phyloP scores from a whole-genome alignment of 2,888 invertebrate genomes.

The Liopterus haemorrhoidalis region DNA sequence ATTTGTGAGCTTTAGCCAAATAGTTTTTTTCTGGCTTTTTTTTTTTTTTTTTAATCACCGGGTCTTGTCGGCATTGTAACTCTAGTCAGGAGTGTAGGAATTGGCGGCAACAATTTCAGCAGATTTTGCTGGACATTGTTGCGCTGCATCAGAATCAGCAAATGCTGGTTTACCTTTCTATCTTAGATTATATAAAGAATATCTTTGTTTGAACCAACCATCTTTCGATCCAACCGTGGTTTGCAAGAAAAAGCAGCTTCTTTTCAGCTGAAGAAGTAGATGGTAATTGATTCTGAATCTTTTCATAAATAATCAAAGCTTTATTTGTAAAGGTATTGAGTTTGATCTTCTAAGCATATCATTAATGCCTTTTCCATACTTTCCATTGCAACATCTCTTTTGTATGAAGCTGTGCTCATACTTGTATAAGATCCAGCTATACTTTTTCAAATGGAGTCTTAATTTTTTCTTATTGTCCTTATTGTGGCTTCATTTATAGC shows the following conservation, averaged over 20 bases:
- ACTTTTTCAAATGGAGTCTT: slow-evolving; percentile 19
- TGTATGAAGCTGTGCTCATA: slow-evolving; percentile 17
- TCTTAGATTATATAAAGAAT: neutral
- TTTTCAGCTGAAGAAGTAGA: too few relatives aligned
- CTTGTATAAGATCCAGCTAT: slow-evolving; percentile 20
- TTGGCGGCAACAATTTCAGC: neutral
- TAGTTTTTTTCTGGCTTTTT: too few relatives aligned
- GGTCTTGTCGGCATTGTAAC: slow-evolving; percentile 22
- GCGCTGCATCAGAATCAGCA: slow-evolving; percentile 29
- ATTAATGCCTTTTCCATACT: slow-evolving; percentile 23
- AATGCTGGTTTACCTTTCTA: slow-evolving; percentile 30
- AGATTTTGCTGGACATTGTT: slow-evolving; percentile 26
- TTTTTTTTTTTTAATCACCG: too few relatives aligned
- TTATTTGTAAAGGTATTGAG: slow-evolving; percentile 9
- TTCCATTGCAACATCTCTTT: slow-evolving; percentile 21
- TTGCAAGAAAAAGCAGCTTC: neutral
- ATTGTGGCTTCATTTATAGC: slow-evolving; percentile 28
- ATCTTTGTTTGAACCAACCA: neutral
- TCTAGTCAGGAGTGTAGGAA: slow-evolving; percentile 11
- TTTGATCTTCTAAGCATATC: slow-evolving; percentile 20
- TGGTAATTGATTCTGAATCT: too few relatives aligned
- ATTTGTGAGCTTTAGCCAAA: slow-evolving; percentile 21
- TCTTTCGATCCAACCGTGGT: neutral
- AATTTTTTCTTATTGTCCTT: slow-evolving; percentile 28
- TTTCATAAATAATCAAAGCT: slow-evolving; percentile 6